Conservation (phyloP, 2,888 invertebrate genomes). For the Eremobia ochroleuca region DNA sequence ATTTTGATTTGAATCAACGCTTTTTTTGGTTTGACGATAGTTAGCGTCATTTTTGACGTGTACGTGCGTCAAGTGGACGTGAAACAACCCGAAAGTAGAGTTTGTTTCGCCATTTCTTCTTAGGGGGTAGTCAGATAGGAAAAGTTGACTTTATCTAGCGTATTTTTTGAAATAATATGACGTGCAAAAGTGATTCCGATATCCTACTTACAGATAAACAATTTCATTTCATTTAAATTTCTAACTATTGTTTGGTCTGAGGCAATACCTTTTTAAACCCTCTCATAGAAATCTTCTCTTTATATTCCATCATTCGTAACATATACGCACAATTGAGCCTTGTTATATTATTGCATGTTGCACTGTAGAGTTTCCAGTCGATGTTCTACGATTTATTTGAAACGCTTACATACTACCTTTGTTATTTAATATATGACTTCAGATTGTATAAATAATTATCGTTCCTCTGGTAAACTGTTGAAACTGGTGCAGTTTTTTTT, state of each 20-base stretch:
- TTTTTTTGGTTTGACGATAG: no score
- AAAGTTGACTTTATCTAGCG: not conserved
- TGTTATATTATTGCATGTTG: slow-evolving; percentile 29
- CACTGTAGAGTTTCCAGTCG: slow-evolving; percentile 7
- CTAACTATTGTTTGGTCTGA: not conserved
- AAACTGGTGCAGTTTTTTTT: slow-evolving; percentile 6
- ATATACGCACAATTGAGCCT: slow-evolving; percentile 39
- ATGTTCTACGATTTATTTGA: slow-evolving; percentile 26
- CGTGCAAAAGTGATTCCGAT: not conserved
- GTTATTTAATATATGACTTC: slow-evolving; percentile 33
- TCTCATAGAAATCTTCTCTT: not conserved
- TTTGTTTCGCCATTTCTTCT: not conserved
- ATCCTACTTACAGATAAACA: not conserved
- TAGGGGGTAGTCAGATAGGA: no score
- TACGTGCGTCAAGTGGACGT: no score
- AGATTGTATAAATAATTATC: slow-evolving; percentile 24
- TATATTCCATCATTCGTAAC: not conserved
- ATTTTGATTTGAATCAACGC: no score
- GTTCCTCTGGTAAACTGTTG: slow-evolving; percentile 15
- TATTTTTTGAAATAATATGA: no score
- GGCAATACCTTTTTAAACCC: not conserved
- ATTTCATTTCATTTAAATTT: not conserved
- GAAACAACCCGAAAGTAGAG: no score
- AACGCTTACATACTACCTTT: slow-evolving; percentile 42
- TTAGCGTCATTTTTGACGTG: no score